phyloP scores from a whole-genome alignment of 1,140 invertebrate genomes.

The roundworm (Caenorhabditis elegans) region DNA sequence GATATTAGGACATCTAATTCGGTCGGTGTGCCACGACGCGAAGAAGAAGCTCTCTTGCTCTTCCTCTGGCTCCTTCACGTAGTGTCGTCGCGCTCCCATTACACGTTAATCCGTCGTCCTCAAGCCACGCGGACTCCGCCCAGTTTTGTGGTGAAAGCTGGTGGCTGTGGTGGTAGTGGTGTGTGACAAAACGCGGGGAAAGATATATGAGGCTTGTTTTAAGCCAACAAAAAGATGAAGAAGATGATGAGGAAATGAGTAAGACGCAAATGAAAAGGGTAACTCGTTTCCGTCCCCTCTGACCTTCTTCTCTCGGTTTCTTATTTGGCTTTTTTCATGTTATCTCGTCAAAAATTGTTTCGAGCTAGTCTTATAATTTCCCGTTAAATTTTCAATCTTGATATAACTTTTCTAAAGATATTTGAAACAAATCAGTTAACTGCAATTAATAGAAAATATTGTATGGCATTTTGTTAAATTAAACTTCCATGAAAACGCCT shows the following conservation, averaged over 20 bases:
- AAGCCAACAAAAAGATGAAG: neutral
- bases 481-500: too few relatives aligned
- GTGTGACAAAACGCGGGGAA: neutral
- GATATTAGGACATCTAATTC: constrained; percentile 31
- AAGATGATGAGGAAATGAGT: neutral
- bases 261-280: constrained; percentile 20
- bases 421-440: too few relatives aligned
- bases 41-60: neutral
- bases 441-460: too few relatives aligned
- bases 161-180: neutral
- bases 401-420: too few relatives aligned
- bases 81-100: constrained; percentile 25
- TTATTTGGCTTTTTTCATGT: too few relatives aligned
- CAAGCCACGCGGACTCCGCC: constrained; percentile 9
- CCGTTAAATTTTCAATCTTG: too few relatives aligned
- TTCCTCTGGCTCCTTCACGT: constrained; percentile 22
- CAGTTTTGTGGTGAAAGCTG: constrained; percentile 14
- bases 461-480: too few relatives aligned
- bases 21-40: neutral
- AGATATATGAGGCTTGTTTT: neutral
- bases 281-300: neutral
- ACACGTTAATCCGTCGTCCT: constrained; percentile 31
- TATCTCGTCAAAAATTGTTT: too few relatives aligned
- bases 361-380: too few relatives aligned
- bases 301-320: too few relatives aligned